Percentiles rank a stretch among this genome's conserved stretches.
Conservation (phyloP, 2,888 invertebrate genomes). For the Hololepta plana region DNA sequence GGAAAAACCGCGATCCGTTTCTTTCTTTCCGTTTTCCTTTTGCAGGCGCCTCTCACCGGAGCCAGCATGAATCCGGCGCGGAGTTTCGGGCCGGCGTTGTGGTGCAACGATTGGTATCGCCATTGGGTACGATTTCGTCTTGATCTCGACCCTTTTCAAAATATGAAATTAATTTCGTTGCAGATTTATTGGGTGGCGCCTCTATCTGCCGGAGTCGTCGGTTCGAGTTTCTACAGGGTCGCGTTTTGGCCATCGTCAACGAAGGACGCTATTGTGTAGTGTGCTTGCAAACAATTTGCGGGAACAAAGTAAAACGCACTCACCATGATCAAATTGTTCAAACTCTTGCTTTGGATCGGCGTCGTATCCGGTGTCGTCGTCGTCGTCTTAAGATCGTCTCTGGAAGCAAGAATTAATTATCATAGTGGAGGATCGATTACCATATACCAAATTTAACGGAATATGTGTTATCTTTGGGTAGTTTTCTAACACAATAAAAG, state of each 20-base stretch:
- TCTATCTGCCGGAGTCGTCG: conserved; percentile 16
- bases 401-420: conserved; percentile 25
- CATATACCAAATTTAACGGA: too few relatives aligned
- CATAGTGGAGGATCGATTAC: too few relatives aligned
- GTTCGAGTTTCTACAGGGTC: conserved; percentile 16
- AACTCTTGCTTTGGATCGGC: conserved; percentile 30
- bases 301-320: conserved; percentile 14
- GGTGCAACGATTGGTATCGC: conserved; percentile 40
- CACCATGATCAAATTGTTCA: conserved; percentile 33
- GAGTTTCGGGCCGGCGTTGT: conserved; percentile 50
- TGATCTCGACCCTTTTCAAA: too few relatives aligned
- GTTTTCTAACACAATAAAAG: too few relatives aligned
- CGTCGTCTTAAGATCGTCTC: conserved; percentile 29
- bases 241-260: conserved; percentile 15
- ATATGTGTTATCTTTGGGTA: too few relatives aligned
- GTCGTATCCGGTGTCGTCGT: conserved; percentile 29
- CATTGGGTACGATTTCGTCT: conserved; percentile 50
- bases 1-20: conserved; percentile 1
- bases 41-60: conserved; percentile 36
- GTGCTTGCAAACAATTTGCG: conserved; percentile 10
- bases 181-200: conserved; percentile 23
- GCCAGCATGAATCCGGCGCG: conserved; percentile 54
- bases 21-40: conserved; percentile 6
- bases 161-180: conserved; percentile 11
- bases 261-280: conserved; percentile 15